Conservation (phyloP, 2,888 invertebrate species). For the Ametastegia equiseti region DNA sequence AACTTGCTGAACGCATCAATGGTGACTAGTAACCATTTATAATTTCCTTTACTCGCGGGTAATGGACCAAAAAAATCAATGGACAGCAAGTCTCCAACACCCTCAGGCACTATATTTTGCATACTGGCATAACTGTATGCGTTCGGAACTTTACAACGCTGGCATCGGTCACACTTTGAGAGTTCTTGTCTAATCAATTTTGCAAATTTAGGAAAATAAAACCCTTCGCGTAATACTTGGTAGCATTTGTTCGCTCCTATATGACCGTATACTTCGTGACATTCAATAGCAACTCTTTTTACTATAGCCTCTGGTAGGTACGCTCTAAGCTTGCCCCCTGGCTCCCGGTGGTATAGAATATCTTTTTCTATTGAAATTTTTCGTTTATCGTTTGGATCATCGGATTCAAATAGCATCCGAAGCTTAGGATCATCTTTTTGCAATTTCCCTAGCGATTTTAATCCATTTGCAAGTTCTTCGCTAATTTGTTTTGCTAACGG, state of each 20-base stretch:
- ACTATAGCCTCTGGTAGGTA: not conserved
- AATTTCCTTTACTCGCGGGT: not conserved
- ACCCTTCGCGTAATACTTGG: slow-evolving; percentile 1
- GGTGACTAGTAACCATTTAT: not conserved
- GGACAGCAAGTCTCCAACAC: not conserved
- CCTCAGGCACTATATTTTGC: not conserved
- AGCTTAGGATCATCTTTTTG: not conserved
- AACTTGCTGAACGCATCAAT: slow-evolving; percentile 3
- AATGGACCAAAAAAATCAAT: slow-evolving; percentile 27
- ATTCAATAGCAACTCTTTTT: not conserved
- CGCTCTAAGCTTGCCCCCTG: not conserved
- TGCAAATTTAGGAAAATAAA: not conserved
- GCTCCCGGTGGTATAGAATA: not conserved
- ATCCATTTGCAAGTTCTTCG: not conserved
- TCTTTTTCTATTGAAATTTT: no score
- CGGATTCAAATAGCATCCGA: not conserved
- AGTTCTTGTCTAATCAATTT: not conserved
- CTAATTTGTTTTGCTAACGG: not conserved
- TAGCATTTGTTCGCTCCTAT: slow-evolving; percentile 13
- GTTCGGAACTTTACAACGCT: not conserved
- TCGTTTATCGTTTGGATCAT: no score
- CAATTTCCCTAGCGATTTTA: not conserved
- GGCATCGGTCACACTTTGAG: slow-evolving; percentile 18
- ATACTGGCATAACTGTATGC: not conserved
- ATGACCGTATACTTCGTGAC: slow-evolving; percentile 42